Conservation (phyloP, 2,888 invertebrate species). For the Subacronicta megacephala region DNA sequence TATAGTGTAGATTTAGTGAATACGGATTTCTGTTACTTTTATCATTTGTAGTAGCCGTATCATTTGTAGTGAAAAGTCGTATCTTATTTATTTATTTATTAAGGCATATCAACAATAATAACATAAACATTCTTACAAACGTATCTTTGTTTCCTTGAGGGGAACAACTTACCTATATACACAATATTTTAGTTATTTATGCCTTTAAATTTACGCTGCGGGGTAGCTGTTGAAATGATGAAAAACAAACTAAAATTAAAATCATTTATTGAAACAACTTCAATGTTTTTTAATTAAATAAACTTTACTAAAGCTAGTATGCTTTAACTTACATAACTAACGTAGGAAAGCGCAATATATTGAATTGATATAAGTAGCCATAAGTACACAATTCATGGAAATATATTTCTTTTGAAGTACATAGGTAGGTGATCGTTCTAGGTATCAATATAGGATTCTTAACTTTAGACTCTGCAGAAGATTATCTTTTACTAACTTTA, state of each 20-base stretch:
- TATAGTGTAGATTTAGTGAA: no score
- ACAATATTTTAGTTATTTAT: no score
- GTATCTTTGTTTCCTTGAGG: no score
- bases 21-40: no score
- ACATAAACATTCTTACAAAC: no score
- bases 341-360: slow-evolving; percentile 82
- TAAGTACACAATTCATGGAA: slow-evolving; percentile 75
- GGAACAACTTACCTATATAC: no score
- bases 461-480: slow-evolving; percentile 75
- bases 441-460: slow-evolving; percentile 84
- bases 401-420: slow-evolving; percentile 58
- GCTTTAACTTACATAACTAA: slow-evolving; percentile 80
- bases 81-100: no score
- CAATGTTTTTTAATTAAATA: slow-evolving; percentile 82
- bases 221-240: slow-evolving; percentile 52
- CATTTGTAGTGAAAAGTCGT: no score
- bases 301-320: slow-evolving; percentile 84
- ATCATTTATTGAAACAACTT: slow-evolving; percentile 89
- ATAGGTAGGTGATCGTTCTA: slow-evolving; percentile 67
- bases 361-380: slow-evolving; percentile 79
- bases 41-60: no score
- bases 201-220: no score
- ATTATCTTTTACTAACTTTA: slow-evolving; percentile 71
- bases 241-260: slow-evolving; percentile 79
- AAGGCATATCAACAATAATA: no score